phyloP scores from a whole-genome alignment of 2,113 vertebrate species.

The Aptenodytes forsteri region DNA sequence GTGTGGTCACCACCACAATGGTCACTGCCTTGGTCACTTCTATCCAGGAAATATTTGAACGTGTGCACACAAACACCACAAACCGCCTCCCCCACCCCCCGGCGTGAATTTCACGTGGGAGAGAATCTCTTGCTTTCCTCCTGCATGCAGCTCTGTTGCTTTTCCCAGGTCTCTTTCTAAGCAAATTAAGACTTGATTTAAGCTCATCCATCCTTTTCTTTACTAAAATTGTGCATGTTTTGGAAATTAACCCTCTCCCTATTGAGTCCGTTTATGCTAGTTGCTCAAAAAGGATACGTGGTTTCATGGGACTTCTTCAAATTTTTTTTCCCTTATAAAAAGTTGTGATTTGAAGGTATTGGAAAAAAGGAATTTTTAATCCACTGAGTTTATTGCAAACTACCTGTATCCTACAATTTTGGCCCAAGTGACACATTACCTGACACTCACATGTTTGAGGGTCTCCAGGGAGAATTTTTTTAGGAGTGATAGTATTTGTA shows the following conservation, averaged over 20 bases:
- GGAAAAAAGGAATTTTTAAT: not conserved
- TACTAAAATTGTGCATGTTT: not conserved
- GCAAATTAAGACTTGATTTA: not conserved
- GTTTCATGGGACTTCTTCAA: not conserved
- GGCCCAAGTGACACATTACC: not conserved
- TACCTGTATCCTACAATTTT: not conserved
- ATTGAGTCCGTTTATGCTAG: not conserved
- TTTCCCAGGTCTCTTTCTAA: not conserved
- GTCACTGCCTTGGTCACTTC: not conserved
- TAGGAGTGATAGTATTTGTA: not conserved
- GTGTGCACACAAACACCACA: fast-evolving
- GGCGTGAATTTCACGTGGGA: fast-evolving
- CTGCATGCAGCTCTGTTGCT: not conserved
- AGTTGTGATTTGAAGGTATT: not conserved
- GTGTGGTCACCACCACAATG: not conserved
- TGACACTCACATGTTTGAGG: not conserved
- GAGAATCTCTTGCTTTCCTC: not conserved
- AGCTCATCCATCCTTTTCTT: not conserved
- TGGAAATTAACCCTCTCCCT: not conserved
- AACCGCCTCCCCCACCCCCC: fast-evolving
- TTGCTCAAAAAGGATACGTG: not conserved
- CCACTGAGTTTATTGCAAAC: not conserved
- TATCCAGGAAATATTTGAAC: not conserved
- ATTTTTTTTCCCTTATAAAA: not conserved
- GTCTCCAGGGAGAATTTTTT: not conserved